phyloP scores from a whole-genome alignment of 2,113 vertebrate species.

The Cyprinodon tularosa region DNA sequence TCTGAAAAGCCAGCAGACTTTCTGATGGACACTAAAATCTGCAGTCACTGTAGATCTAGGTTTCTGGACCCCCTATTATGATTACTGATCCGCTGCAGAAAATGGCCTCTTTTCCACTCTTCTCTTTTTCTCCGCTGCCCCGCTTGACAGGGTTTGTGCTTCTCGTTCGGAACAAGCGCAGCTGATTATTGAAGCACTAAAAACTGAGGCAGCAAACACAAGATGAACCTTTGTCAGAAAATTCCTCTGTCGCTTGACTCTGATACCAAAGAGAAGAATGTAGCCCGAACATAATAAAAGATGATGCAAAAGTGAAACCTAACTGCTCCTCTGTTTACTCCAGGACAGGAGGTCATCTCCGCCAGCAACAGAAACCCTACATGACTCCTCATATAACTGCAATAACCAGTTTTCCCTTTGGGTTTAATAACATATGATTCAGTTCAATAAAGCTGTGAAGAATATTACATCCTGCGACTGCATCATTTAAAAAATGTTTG shows the following conservation, averaged over 20 bases:
- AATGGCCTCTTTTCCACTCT: neutral
- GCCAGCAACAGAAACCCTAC: neutral
- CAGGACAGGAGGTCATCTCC: neutral
- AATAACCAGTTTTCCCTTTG: neutral
- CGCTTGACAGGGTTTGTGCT: neutral
- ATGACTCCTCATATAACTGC: neutral
- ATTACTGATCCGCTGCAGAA: slow-evolving; percentile 7
- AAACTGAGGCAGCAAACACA: neutral
- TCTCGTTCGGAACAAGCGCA: neutral
- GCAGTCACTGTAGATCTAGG: neutral
- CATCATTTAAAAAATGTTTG: neutral
- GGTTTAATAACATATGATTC: neutral
- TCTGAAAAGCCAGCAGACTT: neutral
- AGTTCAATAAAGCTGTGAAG: neutral
- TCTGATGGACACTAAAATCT: slow-evolving; percentile 4
- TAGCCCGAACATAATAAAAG: neutral
- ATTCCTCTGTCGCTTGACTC: neutral
- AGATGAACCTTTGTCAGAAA: neutral
- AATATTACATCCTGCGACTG: neutral
- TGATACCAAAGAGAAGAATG: neutral
- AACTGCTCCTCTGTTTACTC: neutral
- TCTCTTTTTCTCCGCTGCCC: neutral
- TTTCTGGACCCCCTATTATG: slow-evolving; percentile 8
- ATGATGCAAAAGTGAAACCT: neutral
- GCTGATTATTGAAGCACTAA: neutral